These are phyloP conservation scores for Drosophila nigrodunni DNA, from an alignment of 1,140 invertebrate species.

Conservation along the genomic window DNA sequence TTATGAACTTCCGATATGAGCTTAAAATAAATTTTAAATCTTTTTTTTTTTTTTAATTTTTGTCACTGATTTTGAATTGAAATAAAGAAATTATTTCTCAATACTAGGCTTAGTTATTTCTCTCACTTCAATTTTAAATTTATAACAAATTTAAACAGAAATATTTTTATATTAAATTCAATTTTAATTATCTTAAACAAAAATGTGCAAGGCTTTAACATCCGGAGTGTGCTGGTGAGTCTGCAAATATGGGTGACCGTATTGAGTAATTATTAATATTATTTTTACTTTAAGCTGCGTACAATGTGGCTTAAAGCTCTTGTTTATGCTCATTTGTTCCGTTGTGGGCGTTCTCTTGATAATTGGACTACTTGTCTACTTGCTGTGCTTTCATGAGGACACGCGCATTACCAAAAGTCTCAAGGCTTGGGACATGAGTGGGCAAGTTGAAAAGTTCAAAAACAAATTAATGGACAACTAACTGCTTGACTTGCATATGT, in stretches of 20 bases:
- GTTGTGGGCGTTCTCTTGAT: conserved; percentile 14
- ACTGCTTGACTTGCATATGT: not conserved
- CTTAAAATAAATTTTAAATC: too few relatives aligned
- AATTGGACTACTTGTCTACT: conserved; percentile 32
- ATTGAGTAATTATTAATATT: not conserved
- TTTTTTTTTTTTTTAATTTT: too few relatives aligned
- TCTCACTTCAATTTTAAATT: not conserved
- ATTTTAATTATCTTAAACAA: not conserved
- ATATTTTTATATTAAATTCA: not conserved
- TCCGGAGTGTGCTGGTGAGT: not conserved
- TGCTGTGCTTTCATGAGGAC: conserved; percentile 33
- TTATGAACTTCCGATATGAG: too few relatives aligned
- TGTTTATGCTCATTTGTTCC: not conserved
- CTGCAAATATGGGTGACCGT: too few relatives aligned
- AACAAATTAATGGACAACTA: not conserved
- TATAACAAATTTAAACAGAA: not conserved
- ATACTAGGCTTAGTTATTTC: too few relatives aligned
- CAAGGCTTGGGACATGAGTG: not conserved
- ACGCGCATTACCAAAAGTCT: not conserved
- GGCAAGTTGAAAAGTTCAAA: not conserved
- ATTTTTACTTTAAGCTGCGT: conserved; percentile 27
- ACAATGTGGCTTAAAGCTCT: conserved; percentile 8
- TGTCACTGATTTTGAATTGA: too few relatives aligned
- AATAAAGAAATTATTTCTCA: too few relatives aligned
- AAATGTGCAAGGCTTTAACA: not conserved